Evolutionary conservation across 2,113 vertebrate genomes (phyloP), one percentile per base, ranked within the genome.

Genomic region (Phalacrocorax brasilianus): DNA sequence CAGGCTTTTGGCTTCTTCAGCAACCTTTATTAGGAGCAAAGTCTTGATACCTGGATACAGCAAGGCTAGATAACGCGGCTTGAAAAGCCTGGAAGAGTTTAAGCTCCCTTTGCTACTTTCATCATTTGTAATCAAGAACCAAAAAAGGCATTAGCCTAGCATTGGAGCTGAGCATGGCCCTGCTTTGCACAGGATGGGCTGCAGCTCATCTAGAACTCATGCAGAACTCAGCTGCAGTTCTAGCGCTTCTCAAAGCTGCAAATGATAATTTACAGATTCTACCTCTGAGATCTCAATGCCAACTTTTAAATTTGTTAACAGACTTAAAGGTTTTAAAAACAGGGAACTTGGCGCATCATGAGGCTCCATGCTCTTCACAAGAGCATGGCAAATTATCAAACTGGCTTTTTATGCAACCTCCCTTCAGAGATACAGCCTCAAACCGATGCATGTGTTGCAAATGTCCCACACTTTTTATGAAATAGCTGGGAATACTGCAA

Each of bases 101-200:
- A 19, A 56, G 8, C 12, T 59, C 10, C 8, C 20, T 79, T 70
- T 75, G 12, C 70, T 28, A 8, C 44, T 78, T 30, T 35, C n/a
- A 6, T 2, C 5, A 8, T 14, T 23, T 52, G 26, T 61, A 32
- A 20, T 15, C 3, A 1, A 28, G 61, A 72, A 26, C n/a, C 17
- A 9, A 76, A 53, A 63, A 28, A 6, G 4, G 5, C 4, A 3
- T 75, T 44, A 67, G 9, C 33, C 45, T 26, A 14, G 56, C 10
- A 2, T 21, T 24, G 30, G 16, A 17, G 32, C 35, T 3, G 6
- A 67, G 24, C 16, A 1, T 0, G 2, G 38, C 32, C 56, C 56
- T 4, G 0, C 71, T 53, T 72, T 2, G 52, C 1, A 0, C 35
- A 9, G 52, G 38, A 8, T 0, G 2, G 19, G 14, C 52, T 68